Conservation (phyloP, 2,113 vertebrate species). For the Rostratula benghalensis region DNA sequence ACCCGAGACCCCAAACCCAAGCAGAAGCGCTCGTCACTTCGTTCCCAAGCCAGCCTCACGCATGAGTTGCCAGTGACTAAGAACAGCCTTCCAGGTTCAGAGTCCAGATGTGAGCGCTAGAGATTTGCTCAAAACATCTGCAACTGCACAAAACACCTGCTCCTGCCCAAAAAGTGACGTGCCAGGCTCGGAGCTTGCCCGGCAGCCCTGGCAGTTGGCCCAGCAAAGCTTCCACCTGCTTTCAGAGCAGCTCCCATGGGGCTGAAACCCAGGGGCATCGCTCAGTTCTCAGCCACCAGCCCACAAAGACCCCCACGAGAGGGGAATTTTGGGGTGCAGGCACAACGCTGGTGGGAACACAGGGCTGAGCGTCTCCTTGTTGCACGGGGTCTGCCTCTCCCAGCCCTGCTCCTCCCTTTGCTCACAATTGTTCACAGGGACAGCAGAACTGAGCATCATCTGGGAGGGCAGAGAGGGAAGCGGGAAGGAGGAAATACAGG, state of each 20-base stretch:
- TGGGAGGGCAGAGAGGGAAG: background rate
- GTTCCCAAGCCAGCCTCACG: background rate
- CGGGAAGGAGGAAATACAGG: background rate
- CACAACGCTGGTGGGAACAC: background rate
- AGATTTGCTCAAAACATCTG: constrained; percentile 2
- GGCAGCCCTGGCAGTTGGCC: background rate
- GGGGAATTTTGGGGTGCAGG: background rate
- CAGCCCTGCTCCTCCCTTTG: background rate
- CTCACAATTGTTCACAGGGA: background rate
- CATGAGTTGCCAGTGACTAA: rapidly evolving
- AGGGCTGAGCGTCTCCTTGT: background rate
- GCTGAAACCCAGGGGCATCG: background rate
- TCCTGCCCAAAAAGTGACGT: background rate
- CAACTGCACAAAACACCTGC: background rate
- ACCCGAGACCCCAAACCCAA: background rate
- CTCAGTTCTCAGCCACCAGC: background rate
- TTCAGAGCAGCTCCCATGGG: rapidly evolving
- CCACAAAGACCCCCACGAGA: background rate
- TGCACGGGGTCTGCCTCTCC: background rate
- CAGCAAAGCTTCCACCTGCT: background rate
- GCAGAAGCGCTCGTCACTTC: rapidly evolving
- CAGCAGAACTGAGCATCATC: background rate
- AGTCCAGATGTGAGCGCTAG: background rate
- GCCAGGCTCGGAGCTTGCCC: background rate
- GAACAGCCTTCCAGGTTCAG: background rate